These are phyloP conservation scores for Pyrrhia umbra DNA, from an alignment of 2,888 invertebrate genomes.

Conservation along the genomic window DNA sequence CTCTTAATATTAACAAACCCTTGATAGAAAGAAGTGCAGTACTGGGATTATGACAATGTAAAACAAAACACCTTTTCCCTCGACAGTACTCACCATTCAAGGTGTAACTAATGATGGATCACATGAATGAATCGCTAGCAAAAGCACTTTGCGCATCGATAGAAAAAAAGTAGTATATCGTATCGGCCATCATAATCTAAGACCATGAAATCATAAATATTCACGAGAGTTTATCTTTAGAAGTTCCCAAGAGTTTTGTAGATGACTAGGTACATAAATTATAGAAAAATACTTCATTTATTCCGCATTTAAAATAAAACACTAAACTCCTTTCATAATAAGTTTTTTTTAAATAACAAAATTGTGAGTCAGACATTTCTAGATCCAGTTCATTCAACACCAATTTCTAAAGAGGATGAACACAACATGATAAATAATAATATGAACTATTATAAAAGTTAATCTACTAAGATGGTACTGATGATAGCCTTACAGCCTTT, in stretches of 20 bases:
- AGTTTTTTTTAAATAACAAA: too few relatives aligned
- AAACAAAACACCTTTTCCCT: conserved; percentile 29
- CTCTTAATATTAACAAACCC: too few relatives aligned
- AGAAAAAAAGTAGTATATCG: conserved; percentile 43
- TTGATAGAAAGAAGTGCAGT: background rate
- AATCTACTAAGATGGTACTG: too few relatives aligned
- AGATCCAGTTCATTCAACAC: too few relatives aligned
- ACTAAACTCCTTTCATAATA: too few relatives aligned
- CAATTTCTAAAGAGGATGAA: too few relatives aligned
- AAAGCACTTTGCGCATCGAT: conserved; percentile 59
- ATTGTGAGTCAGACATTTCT: too few relatives aligned
- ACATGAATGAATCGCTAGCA: conserved; percentile 54
- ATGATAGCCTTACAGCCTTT: too few relatives aligned
- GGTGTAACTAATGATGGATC: conserved; percentile 65
- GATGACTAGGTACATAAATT: too few relatives aligned
- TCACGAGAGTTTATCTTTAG: conserved; percentile 21
- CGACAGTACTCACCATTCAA: conserved; percentile 54
- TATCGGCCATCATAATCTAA: conserved; percentile 32
- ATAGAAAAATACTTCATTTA: conserved; percentile 1
- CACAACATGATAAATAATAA: too few relatives aligned
- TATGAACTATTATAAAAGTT: too few relatives aligned
- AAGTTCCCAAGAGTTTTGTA: background rate
- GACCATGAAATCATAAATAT: conserved; percentile 46
- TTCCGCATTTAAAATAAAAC: too few relatives aligned
- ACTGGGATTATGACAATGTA: background rate